A percentile compares a stretch with the other conserved stretches of the same genome.
phyloP scores from a whole-genome alignment of 2,888 invertebrate genomes.

The Noctua comes region DNA sequence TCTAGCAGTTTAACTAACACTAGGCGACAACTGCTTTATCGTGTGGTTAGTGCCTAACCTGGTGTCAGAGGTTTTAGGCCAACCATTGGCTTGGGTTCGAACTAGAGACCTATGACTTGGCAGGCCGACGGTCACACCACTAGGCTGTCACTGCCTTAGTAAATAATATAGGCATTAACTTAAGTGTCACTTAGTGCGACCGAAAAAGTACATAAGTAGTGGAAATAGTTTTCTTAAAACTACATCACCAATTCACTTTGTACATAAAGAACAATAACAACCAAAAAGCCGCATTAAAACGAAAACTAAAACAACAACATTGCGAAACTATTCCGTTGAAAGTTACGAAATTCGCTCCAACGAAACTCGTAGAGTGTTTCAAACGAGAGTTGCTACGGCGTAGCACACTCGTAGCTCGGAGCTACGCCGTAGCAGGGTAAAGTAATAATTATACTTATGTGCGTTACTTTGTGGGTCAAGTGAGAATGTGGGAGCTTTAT shows the following conservation, averaged over 20 bases:
- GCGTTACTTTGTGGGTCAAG: slow-evolving; percentile 10
- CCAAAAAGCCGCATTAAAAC: slow-evolving; percentile 28
- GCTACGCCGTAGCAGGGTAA: slow-evolving; percentile 16
- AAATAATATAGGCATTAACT: background rate
- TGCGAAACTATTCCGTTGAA: slow-evolving; percentile 40
- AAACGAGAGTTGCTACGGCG: slow-evolving; percentile 38
- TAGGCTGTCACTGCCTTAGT: too few species aligned
- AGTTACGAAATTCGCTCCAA: slow-evolving; percentile 39
- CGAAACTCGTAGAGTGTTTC: slow-evolving; percentile 38
- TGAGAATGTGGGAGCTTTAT: background rate
- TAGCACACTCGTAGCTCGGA: slow-evolving; percentile 39
- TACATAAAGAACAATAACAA: slow-evolving; percentile 20
- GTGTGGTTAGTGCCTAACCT: too few species aligned
- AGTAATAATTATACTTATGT: background rate
- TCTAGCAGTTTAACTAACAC: too few species aligned
- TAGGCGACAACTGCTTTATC: too few species aligned
- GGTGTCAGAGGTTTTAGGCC: too few species aligned
- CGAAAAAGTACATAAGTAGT: background rate
- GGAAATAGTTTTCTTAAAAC: background rate
- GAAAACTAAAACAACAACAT: slow-evolving; percentile 38
- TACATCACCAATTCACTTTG: background rate
- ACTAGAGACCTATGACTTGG: too few species aligned
- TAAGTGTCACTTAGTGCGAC: background rate
- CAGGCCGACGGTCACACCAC: too few species aligned
- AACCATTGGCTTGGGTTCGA: too few species aligned